Percentiles rank a stretch among this genome's conserved stretches.
phyloP scores from a whole-genome alignment of 2,888 invertebrate genomes.

The Platypus cylindrus region DNA sequence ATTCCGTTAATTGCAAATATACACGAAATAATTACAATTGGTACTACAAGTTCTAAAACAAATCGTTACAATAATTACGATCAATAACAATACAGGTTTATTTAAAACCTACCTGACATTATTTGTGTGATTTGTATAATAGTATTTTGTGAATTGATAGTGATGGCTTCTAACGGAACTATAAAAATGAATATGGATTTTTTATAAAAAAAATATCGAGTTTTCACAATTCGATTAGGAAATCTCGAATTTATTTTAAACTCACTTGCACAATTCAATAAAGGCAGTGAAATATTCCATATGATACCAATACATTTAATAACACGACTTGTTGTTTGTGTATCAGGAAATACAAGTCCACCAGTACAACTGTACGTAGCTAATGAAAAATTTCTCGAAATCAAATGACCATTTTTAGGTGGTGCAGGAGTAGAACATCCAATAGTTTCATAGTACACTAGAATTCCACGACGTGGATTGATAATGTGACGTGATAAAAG shows the following conservation, averaged over 20 bases:
- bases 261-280: conserved; percentile 38
- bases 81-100: too few species aligned
- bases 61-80: too few species aligned
- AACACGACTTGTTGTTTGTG: conserved; percentile 45
- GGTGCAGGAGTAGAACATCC: conserved; percentile 52
- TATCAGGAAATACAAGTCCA: conserved; percentile 56
- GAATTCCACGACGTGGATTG: conserved; percentile 47
- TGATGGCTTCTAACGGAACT: too few species aligned
- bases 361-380: conserved; percentile 59
- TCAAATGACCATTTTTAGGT: conserved; percentile 56
- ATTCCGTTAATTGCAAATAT: too few species aligned
- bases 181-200: too few species aligned
- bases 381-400: conserved; percentile 43
- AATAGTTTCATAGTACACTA: conserved; percentile 49
- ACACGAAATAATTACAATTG: too few species aligned
- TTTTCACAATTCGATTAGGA: conserved; percentile 40
- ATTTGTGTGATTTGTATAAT: too few species aligned
- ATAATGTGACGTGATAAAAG: conserved; percentile 18
- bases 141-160: too few species aligned
- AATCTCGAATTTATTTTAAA: too few species aligned
- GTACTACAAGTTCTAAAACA: too few species aligned
- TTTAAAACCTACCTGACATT: too few species aligned
- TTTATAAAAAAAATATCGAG: too few species aligned
- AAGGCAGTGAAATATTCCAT: conserved; percentile 52
- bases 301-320: conserved; percentile 52